Evolutionary conservation across 2,888 invertebrate genomes (phyloP), one percentile per base, ranked within the genome.

Genomic region (Nomada goodeniana): DNA sequence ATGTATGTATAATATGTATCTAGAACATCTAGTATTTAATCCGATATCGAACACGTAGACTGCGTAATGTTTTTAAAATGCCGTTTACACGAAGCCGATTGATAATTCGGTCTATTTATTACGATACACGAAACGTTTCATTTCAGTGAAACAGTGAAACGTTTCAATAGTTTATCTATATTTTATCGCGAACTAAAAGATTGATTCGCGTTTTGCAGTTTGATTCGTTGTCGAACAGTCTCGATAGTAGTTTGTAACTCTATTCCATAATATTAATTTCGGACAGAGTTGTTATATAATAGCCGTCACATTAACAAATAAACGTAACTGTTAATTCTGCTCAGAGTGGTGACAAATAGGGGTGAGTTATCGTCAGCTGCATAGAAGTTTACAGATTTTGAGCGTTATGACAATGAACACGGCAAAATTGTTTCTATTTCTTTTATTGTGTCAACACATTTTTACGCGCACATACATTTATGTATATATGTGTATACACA

Each of bases 1-100:
- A 79, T 87, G 78, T 88, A 84, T 87, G 86, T 88, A 87, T 83
- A 86, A 87, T 88, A 82, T 87, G 87, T 87, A 88, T 86, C 64
- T 86, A 86, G 88, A 59, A 75, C 72, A 69, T 68, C 68, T 84
- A 84, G 83, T 50, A 84, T 80, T 76, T 78, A 82, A 81, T 73
- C 81, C 69, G 36, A 77, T 84, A 80, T 81, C 72, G 36, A 76
- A 80, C 75, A 76, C 70, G 64, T 87, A 87, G 80, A 59, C 77
- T 67, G 80, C 61, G 69, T 65, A 64, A 81, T 67, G 72, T 81
- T 79, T 81, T 76, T 69, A 61, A 74, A 29, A 57, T 55, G 36
- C 69, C 59, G 57, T 80, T 85, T 74, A 57, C 78, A 79, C 70
- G 59, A 70, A 72, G 75, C 59, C 26, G 42, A 76, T 76, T 69